phyloP scores from a whole-genome alignment of 2,888 invertebrate genomes.

The Pristionchus arcanus region DNA sequence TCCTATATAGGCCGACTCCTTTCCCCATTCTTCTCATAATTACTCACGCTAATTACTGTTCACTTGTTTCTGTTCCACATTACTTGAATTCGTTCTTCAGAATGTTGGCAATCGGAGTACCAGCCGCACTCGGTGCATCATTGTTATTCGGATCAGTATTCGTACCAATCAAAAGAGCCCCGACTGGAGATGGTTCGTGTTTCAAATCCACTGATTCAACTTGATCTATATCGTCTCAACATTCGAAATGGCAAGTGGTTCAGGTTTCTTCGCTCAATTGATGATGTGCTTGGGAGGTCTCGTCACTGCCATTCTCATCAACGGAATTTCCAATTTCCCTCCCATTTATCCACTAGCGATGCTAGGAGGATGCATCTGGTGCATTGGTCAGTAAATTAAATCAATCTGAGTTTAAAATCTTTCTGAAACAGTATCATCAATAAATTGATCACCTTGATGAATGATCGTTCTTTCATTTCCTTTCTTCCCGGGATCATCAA shows the following conservation, averaged over 20 bases:
- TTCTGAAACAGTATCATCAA: neutral
- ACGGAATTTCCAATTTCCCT: slow-evolving; percentile 78
- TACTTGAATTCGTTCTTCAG: neutral
- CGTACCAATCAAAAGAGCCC: slow-evolving; percentile 81
- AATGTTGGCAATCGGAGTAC: slow-evolving; percentile 33
- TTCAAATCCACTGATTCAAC: neutral
- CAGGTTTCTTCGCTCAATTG: slow-evolving; percentile 82
- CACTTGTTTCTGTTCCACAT: neutral
- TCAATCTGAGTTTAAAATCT: neutral
- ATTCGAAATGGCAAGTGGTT: slow-evolving; percentile 40
- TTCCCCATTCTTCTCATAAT: slow-evolving; percentile 16
- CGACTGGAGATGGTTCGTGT: slow-evolving; percentile 68
- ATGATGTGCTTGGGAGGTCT: slow-evolving; percentile 80
- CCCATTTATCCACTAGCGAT: slow-evolving; percentile 81
- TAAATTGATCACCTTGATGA: neutral
- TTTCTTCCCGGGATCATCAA: neutral
- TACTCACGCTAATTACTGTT: slow-evolving; percentile 2
- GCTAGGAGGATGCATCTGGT: slow-evolving; percentile 81
- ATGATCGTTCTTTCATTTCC: neutral
- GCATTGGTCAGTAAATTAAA: slow-evolving; percentile 78
- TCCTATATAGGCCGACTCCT: slow-evolving; percentile 27
- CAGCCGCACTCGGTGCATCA: slow-evolving; percentile 75
- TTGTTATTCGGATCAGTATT: slow-evolving; percentile 81
- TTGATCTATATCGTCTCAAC: too few species aligned
- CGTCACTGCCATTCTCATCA: slow-evolving; percentile 79